A percentile compares a stretch with the other conserved stretches of the same genome.
Evolutionary conservation across 2,888 invertebrate species (phyloP).

Genomic region (Drepanosiphum platanoidis): DNA sequence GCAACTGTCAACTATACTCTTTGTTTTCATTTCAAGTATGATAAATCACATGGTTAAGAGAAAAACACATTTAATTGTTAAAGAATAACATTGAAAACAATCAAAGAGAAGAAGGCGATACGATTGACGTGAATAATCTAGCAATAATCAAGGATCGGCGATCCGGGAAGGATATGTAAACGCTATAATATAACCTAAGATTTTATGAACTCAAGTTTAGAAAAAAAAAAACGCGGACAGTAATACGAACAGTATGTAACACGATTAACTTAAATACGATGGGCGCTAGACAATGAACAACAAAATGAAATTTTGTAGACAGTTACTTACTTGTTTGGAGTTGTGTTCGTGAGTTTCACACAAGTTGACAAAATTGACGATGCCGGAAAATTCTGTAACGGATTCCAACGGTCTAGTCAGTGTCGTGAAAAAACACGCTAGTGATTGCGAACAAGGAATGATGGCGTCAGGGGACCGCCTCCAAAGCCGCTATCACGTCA

Average conservation of each 20-base stretch:
- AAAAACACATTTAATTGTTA: not conserved
- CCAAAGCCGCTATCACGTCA: conserved; percentile 45
- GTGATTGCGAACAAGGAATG: conserved; percentile 44
- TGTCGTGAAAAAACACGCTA: conserved; percentile 11
- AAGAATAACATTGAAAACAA: not conserved
- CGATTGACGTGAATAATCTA: not conserved
- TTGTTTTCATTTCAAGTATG: not conserved
- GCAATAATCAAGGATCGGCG: no score
- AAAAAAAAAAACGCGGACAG: not conserved
- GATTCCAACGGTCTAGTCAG: conserved; percentile 39
- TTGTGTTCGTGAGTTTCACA: not conserved
- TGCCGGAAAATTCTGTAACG: conserved; percentile 5
- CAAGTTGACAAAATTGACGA: not conserved
- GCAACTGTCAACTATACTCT: not conserved
- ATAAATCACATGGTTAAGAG: conserved; percentile 47
- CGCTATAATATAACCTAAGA: conserved; percentile 18
- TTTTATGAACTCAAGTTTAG: not conserved
- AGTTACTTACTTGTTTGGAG: conserved; percentile 23
- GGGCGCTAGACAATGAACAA: not conserved
- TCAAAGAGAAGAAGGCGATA: not conserved
- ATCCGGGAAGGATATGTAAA: not conserved
- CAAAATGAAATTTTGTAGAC: not conserved
- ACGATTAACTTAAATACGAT: not conserved
- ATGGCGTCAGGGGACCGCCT: conserved; percentile 44
- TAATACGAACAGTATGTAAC: no score